Evolutionary conservation across 2,797 vertebrate species (phyloP).

Genomic region (Muscicapa comitata): DNA sequence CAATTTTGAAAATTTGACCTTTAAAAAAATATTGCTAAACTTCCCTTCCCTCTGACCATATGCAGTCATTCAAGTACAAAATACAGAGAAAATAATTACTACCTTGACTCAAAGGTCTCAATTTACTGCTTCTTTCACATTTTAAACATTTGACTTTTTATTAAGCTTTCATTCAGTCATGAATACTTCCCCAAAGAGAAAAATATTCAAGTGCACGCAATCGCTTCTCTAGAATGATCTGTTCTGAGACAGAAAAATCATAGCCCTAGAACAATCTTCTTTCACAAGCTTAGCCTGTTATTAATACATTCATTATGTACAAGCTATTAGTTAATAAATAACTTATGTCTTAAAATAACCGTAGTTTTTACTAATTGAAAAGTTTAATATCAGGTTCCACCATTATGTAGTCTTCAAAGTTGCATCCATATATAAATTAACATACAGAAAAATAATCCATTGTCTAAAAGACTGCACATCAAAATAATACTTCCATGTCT

Average conservation of each 20-base stretch:
- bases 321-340: slow-evolving; percentile 51
- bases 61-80: background rate
- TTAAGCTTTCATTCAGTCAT: slow-evolving; percentile 8
- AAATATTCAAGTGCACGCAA: background rate
- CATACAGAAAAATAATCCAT: slow-evolving; percentile 40
- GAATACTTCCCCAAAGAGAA: background rate
- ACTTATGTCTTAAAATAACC: slow-evolving; percentile 56
- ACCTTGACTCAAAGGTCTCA: slow-evolving; percentile 86
- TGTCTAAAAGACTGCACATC: slow-evolving; percentile 42
- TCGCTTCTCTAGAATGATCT: background rate
- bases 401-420: slow-evolving; percentile 17
- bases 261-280: background rate
- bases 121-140: slow-evolving; percentile 83
- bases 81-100: slow-evolving; percentile 50
- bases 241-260: background rate
- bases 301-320: slow-evolving; percentile 26
- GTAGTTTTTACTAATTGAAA: slow-evolving; percentile 51
- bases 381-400: slow-evolving; percentile 44
- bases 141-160: slow-evolving; percentile 74
- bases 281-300: slow-evolving; percentile 40
- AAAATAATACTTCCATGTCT: slow-evolving; percentile 45
- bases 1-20: background rate
- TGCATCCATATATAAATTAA: slow-evolving; percentile 42
- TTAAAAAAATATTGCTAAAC: background rate
- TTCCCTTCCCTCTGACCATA: background rate